Evolutionary conservation across 1,140 invertebrate genomes (phyloP), one percentile per base, ranked within the genome.

Genomic region (Cydia pomonella): DNA sequence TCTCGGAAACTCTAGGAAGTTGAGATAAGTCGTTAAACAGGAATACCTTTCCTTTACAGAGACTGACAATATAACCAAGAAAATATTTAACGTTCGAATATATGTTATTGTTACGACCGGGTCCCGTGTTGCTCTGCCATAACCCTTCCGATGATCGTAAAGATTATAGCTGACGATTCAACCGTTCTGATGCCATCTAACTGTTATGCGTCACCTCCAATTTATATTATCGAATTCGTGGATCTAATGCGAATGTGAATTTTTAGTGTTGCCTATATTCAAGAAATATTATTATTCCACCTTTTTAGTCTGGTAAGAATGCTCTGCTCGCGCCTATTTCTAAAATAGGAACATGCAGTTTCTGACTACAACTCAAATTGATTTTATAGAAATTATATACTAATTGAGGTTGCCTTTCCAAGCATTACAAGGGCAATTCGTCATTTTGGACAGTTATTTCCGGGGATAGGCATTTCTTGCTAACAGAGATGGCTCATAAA

Each of bases 201-300:
- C 64, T 33, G 64, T 69, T 69, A 38, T 69, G 6, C 29, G n/a
- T 33, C 64, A 69, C 29, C 64, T 69, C 64, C 64, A 69, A 69
- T 69, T 69, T 69, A 69, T 69, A 69, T 69, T 69, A 69, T 69
- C 64, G 7, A 10, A 69, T 69, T n/a, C 25, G 64, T 69, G 64
- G 29, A 66, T 66, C 64, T 38, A 41, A 18, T 69, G 27, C 23
- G 29, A n/a, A 69, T 69, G 21, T 18, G 18, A 23, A 2, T 23
- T 59, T 59, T 59, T 6, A 59, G 53, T 23, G 10, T 53, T 6
- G 50, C 18, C 53, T 12, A 5, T 47, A 3, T 47, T 16, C 44
- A 16, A 18, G n/a, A 50, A 50, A 50, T 50, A 18, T 3, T 44
- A 44, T 44, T 44, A 44, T 3, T 44, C 1, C 41, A 38, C 13